A percentile compares a stretch with the other conserved stretches of the same genome.
phyloP scores from a whole-genome alignment of 2,888 invertebrate species.

The Criorhina ranunculi region DNA sequence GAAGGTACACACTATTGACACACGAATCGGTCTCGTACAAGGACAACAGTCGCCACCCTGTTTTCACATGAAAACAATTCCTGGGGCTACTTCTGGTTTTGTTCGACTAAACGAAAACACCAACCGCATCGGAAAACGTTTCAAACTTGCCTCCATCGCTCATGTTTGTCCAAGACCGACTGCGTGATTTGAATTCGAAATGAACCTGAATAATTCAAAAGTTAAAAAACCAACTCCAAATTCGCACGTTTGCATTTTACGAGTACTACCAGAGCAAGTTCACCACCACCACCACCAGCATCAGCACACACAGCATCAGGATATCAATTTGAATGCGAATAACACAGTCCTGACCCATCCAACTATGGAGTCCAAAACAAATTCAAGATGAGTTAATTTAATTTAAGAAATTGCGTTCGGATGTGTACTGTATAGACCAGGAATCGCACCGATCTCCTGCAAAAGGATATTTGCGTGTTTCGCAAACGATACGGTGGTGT shows the following conservation, averaged over 20 bases:
- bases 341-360: neutral
- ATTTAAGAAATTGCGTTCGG: conserved; percentile 49
- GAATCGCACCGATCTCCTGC: neutral
- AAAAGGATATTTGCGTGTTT: conserved; percentile 32
- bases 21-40: conserved; percentile 9
- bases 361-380: conserved; percentile 8
- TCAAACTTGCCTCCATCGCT: neutral
- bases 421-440: neutral
- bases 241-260: conserved; percentile 1
- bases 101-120: conserved; percentile 6
- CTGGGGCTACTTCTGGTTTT: conserved; percentile 20
- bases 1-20: neutral
- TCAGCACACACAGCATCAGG: neutral
- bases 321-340: conserved; percentile 47
- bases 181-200: conserved; percentile 58
- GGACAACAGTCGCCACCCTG: neutral
- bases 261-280: neutral
- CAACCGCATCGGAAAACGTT: conserved; percentile 7
- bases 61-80: conserved; percentile 32
- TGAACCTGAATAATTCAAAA: conserved; percentile 50
- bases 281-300: conserved; percentile 12
- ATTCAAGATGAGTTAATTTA: conserved; percentile 47
- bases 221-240: conserved; percentile 25
- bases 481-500: conserved; percentile 5
- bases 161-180: neutral